Conservation (phyloP, 2,797 vertebrate species). For the Coracias cyanogaster region DNA sequence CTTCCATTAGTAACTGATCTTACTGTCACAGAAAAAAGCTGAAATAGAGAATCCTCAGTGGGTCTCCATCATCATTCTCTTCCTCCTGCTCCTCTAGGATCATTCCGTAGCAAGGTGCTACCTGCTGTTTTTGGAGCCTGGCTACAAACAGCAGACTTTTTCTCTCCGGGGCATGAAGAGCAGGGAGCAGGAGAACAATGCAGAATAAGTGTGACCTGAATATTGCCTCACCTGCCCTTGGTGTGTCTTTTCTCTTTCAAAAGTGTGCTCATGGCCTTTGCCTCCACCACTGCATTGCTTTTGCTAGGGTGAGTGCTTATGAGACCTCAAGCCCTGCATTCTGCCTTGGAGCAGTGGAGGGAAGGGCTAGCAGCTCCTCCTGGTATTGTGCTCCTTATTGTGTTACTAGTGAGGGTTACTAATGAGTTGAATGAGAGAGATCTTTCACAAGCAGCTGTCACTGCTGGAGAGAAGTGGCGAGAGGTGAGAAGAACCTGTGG, state of each 20-base stretch:
- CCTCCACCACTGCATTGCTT: not conserved
- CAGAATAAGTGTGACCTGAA: not conserved
- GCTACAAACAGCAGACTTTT: not conserved
- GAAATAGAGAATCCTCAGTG: not conserved
- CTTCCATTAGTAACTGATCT: not conserved
- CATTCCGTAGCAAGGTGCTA: not conserved
- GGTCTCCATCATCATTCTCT: not conserved
- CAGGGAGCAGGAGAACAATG: not conserved
- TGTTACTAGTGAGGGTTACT: slow-evolving; percentile 1
- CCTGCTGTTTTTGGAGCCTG: not conserved
- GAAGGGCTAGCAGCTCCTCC: slow-evolving; percentile 5
- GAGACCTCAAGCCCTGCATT: accelerated
- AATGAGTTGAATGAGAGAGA: slow-evolving; percentile 42
- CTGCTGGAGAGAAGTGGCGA: slow-evolving; percentile 34
- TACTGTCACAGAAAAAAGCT: not conserved
- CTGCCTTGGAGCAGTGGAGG: accelerated
- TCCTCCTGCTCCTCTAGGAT: not conserved
- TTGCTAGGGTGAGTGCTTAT: accelerated
- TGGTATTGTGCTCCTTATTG: not conserved
- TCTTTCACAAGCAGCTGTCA: slow-evolving; percentile 47
- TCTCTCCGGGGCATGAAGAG: not conserved
- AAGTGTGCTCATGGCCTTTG: not conserved
- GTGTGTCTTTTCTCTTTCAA: not conserved
- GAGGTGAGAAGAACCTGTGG: slow-evolving; percentile 58
- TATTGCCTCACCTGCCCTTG: not conserved